phyloP scores from a whole-genome alignment of 2,113 vertebrate genomes.

The Tragelaphus scriptus region DNA sequence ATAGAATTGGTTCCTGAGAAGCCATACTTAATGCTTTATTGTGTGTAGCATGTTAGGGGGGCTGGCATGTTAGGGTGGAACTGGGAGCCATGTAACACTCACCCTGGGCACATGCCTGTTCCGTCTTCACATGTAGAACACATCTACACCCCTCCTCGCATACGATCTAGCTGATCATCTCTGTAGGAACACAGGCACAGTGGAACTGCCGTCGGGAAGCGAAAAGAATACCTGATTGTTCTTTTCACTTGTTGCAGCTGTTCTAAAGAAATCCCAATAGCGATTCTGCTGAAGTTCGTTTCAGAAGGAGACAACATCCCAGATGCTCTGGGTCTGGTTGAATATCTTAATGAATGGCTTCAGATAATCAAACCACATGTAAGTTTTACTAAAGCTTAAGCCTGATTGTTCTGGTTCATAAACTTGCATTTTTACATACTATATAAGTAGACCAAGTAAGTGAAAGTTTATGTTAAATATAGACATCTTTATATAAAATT shows the following conservation, averaged over 20 bases:
- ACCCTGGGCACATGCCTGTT: too few relatives aligned
- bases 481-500: neutral
- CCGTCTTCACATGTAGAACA: neutral
- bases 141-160: neutral
- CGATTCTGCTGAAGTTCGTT: slow-evolving; percentile 93
- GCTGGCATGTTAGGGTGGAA: too few relatives aligned
- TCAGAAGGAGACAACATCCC: slow-evolving; percentile 98
- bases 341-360: slow-evolving; percentile 94
- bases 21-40: neutral
- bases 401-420: neutral
- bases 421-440: neutral
- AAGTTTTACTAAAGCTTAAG: slow-evolving; percentile 73
- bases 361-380: slow-evolving; percentile 87
- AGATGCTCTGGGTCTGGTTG: slow-evolving; percentile 89
- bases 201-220: neutral
- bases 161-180: neutral
- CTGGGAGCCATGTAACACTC: too few relatives aligned
- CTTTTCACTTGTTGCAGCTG: slow-evolving; percentile 81
- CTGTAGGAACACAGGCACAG: neutral
- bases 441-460: neutral
- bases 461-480: neutral
- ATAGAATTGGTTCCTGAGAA: neutral
- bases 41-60: neutral
- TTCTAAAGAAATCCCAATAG: slow-evolving; percentile 87
- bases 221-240: neutral